These are phyloP conservation scores for Lapara coniferarum DNA, from an alignment of 2,888 invertebrate genomes.

Conservation along the genomic window DNA sequence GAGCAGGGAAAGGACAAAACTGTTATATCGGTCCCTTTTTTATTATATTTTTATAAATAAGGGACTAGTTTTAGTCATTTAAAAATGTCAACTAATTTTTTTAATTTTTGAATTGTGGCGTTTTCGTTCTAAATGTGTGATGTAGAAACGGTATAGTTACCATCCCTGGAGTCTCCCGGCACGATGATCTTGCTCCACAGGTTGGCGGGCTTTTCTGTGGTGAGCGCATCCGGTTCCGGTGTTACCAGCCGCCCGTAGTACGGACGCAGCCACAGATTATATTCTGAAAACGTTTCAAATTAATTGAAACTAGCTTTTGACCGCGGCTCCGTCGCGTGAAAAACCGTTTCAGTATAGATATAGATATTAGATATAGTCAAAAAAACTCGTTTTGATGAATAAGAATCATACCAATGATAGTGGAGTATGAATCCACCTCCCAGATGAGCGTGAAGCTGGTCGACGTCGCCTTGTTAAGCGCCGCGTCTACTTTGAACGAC, in stretches of 20 bases:
- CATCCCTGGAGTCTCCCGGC: slow-evolving; percentile 85
- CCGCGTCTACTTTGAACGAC: slow-evolving; percentile 85
- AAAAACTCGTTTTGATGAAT: background rate
- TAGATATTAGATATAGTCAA: too few species aligned
- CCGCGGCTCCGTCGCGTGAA: too few species aligned
- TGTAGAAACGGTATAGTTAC: slow-evolving; percentile 42
- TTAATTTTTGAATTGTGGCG: too few species aligned
- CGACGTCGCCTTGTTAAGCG: slow-evolving; percentile 69
- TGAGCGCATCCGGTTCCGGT: slow-evolving; percentile 68
- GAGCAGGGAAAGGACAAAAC: too few species aligned
- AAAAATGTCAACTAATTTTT: too few species aligned
- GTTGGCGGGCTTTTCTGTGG: slow-evolving; percentile 69
- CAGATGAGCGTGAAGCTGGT: slow-evolving; percentile 89
- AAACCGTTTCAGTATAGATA: too few species aligned
- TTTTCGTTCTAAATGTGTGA: too few species aligned
- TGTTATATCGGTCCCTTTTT: too few species aligned
- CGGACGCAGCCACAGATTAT: slow-evolving; percentile 84
- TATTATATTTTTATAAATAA: too few species aligned
- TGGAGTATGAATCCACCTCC: slow-evolving; percentile 93
- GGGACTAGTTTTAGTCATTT: too few species aligned
- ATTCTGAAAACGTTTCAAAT: slow-evolving; percentile 59
- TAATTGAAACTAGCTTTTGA: too few species aligned
- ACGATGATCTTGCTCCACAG: slow-evolving; percentile 88
- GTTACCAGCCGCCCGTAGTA: slow-evolving; percentile 70
- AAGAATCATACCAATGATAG: slow-evolving; percentile 85